Percentiles rank a stretch among this genome's conserved stretches.
Evolutionary conservation across 2,888 invertebrate genomes (phyloP).

Genomic region (Caenorhabditis sp.): DNA sequence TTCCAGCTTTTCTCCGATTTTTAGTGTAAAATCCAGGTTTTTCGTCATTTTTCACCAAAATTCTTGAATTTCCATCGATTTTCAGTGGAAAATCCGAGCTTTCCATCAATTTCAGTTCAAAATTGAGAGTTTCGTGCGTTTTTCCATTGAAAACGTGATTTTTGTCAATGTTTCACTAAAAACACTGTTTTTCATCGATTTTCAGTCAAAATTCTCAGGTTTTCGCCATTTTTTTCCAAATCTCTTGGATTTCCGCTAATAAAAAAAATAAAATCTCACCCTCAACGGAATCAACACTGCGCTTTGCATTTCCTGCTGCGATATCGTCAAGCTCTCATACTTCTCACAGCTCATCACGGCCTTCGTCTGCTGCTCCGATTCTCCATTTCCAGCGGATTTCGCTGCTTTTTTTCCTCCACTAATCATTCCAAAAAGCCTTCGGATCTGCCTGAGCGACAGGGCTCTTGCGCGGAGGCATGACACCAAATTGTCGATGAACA

Average conservation of each 20-base stretch:
- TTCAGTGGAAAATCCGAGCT: too few species aligned
- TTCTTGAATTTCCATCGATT: too few species aligned
- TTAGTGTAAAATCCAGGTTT: too few species aligned
- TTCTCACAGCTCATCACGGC: conserved; percentile 44
- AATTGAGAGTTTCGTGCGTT: too few species aligned
- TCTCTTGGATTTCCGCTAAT: too few species aligned
- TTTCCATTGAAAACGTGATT: too few species aligned
- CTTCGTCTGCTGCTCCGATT: conserved; percentile 1
- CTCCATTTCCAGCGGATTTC: conserved; percentile 18
- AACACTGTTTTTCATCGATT: too few species aligned
- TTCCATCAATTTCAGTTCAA: too few species aligned
- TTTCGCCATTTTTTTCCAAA: background rate
- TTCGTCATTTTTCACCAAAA: too few species aligned
- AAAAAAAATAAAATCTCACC: conserved; percentile 44
- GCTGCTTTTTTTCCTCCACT: background rate
- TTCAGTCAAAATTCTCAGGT: too few species aligned
- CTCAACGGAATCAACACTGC: conserved; percentile 68
- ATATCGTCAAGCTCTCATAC: conserved; percentile 34
- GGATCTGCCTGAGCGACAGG: conserved; percentile 55
- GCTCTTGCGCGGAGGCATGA: conserved; percentile 45
- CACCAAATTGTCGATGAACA: conserved; percentile 43
- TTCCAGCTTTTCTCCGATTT: too few species aligned
- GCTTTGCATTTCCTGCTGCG: conserved; percentile 66
- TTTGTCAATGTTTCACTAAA: too few species aligned
- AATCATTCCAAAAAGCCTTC: conserved; percentile 53